Evolutionary conservation across 2,888 invertebrate species (phyloP), one percentile per base, ranked within the genome.

Genomic region (Ophion obscuratus): DNA sequence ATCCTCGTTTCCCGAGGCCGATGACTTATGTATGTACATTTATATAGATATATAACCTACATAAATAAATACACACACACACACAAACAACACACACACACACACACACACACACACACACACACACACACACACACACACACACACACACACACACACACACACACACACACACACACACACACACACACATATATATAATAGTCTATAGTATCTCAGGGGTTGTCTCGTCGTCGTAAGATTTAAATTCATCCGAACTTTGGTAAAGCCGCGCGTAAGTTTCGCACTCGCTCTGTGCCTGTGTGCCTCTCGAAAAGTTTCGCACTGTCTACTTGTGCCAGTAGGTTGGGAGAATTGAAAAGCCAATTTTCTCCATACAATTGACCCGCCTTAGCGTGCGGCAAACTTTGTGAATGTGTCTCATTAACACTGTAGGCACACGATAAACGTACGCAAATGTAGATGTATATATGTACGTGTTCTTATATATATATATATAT

Each of bases 311-410:
- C 59, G 31, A 70, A 59, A 83, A 31, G 27, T 73, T 84, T 71
- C 53, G 44, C 44, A 68, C 66, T 68, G 66, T 68, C 44, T 64
- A 66, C 67, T 76, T 73, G 74, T 74, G 62, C 14, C 77, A 9
- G 64, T 62, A 79, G 76, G 81, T 87, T 88, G 88, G 78, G 78
- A 87, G 90, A 90, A 93, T 93, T 93, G 92, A 93, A 92, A 92
- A 92, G 93, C 92, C 92, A 92, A 93, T 93, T 94, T 93, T 92
- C 92, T 90, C 90, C 88, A 89, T 92, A 92, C 93, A 93, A 93
- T 93, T 92, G 92, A 90, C 91, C 93, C 92, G 91, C 92, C 92
- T 90, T 90, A 90, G 89, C 88, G 90, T 90, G 90, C 90, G 90
- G 90, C 89, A 91, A 93, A 93, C 91, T 93, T 93, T 92, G 91